Evolutionary conservation across 2,113 vertebrate species (phyloP).

Genomic region (Ciconia boyciana): DNA sequence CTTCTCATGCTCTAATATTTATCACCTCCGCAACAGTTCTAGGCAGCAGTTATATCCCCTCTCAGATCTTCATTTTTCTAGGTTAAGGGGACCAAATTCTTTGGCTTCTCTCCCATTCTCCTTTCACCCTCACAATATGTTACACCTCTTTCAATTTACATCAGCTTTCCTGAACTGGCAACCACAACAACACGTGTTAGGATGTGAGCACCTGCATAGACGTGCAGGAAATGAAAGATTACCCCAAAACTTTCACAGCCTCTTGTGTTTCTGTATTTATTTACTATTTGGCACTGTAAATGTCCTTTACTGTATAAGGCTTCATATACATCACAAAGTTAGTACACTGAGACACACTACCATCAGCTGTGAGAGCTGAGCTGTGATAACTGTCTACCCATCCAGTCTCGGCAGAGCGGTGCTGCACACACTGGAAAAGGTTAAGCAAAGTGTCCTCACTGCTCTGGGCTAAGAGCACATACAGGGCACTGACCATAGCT

Average conservation of each 20-base stretch:
- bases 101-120: background rate
- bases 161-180: background rate
- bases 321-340: background rate
- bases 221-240: background rate
- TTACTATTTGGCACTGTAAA: background rate
- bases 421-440: background rate
- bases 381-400: background rate
- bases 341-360: background rate
- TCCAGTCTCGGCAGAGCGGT: background rate
- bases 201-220: background rate
- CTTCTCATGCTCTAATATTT: background rate
- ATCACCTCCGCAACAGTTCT: background rate
- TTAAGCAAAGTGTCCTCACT: background rate
- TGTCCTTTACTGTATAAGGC: background rate
- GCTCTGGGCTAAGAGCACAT: background rate
- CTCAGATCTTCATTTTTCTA: background rate
- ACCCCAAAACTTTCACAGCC: background rate
- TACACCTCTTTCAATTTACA: background rate
- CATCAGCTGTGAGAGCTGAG: background rate
- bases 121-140: background rate
- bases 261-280: background rate
- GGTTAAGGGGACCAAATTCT: background rate
- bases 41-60: background rate
- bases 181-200: background rate
- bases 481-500: background rate